A percentile compares a stretch with the other conserved stretches of the same genome.
These are phyloP conservation scores for Hippopotamus amphibius DNA, from an alignment of 2,113 vertebrate genomes.

Conservation along the genomic window DNA sequence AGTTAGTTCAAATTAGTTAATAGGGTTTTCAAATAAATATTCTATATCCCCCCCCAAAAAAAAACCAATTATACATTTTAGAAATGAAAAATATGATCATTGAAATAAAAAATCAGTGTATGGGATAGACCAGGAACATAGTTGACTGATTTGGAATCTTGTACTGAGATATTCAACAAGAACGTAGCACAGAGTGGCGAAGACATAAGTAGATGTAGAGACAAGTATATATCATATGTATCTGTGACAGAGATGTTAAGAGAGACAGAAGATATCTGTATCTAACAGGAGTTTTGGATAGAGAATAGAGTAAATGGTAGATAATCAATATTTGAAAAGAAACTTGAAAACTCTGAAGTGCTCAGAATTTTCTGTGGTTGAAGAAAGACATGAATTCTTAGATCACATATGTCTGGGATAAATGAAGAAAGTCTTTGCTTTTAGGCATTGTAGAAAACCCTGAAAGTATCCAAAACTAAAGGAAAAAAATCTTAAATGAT, in stretches of 20 bases:
- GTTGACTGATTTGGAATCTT: background rate
- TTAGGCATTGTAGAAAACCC: background rate
- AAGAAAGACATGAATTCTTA: background rate
- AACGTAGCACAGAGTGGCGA: background rate
- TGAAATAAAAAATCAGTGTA: background rate
- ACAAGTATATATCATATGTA: background rate
- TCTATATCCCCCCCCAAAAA: background rate
- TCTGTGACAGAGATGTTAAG: background rate
- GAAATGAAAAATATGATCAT: background rate
- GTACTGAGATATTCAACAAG: background rate
- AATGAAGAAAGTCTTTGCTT: constrained; percentile 1
- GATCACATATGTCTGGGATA: background rate
- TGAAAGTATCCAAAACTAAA: constrained; percentile 1
- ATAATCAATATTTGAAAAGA: background rate
- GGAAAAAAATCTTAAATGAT: constrained; percentile 2
- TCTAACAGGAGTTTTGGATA: background rate
- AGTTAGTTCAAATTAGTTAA: background rate
- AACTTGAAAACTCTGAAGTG: background rate
- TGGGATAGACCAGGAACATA: background rate
- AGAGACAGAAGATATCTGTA: background rate
- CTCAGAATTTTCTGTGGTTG: background rate
- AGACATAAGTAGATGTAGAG: background rate
- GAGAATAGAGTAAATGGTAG: background rate
- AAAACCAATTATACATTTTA: background rate
- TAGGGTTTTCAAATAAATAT: background rate